phyloP scores from a whole-genome alignment of 2,113 vertebrate genomes.

The Vimba vimba region DNA sequence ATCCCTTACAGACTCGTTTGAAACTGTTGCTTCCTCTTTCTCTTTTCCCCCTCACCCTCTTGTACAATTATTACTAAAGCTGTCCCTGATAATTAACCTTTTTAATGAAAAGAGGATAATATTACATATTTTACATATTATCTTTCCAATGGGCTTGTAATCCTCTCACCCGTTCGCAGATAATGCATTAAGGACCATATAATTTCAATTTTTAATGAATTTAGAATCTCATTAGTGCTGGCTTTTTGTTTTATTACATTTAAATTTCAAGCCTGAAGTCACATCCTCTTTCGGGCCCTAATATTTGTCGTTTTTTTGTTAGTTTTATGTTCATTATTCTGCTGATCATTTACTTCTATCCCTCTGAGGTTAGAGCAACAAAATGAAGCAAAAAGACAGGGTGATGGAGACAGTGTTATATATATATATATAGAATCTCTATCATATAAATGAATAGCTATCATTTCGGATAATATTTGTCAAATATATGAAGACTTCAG shows the following conservation, averaged over 20 bases:
- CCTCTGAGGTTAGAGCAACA: not conserved
- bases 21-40: not conserved
- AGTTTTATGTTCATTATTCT: slow-evolving; percentile 1
- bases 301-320: not conserved
- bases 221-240: slow-evolving; percentile 31
- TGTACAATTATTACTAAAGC: slow-evolving; percentile 18
- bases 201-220: slow-evolving; percentile 9
- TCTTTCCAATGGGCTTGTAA: slow-evolving; percentile 37
- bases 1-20: not conserved
- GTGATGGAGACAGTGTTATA: too few species aligned
- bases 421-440: too few species aligned
- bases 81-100: slow-evolving; percentile 34
- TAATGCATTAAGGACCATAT: not conserved
- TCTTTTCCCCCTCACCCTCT: not conserved
- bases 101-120: slow-evolving; percentile 33
- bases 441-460: too few species aligned
- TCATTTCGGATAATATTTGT: too few species aligned
- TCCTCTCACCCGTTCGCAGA: slow-evolving; percentile 15
- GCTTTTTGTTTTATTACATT: slow-evolving; percentile 33
- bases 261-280: slow-evolving; percentile 17
- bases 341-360: slow-evolving; percentile 11
- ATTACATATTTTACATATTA: slow-evolving; percentile 31
- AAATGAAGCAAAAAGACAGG: not conserved
- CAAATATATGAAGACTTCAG: too few species aligned
- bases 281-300: not conserved